Base-by-base conservation (phyloP, 2,888 invertebrate species). In the Blastobasis adustella region DNA sequence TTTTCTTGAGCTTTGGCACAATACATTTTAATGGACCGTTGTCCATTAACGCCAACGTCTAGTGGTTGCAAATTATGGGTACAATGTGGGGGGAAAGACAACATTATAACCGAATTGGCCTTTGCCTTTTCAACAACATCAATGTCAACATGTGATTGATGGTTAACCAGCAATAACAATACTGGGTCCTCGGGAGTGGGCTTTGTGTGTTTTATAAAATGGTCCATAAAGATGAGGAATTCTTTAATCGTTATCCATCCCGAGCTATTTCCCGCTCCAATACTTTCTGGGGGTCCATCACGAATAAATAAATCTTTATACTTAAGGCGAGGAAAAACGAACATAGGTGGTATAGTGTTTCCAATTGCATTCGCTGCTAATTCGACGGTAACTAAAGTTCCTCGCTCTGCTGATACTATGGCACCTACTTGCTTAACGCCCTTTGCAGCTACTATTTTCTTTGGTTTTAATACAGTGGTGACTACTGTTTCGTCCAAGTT, bases 151-250 rank as follows among this genome's bases (percentile, higher is more conserved):
- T 73, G 71, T 7, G 68, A 69, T 5, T 48, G 45, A 54, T 73
- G 72, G 52, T 73, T 73, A 50, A 73, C 70, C 4, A 73, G 55
- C 5, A 72, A 38, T 23, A 74, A 51, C 8, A 74, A 54, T 10
- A 67, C 65, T 43, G 63, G 62, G 4, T 62, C 49, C 45, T 62
- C 54, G 46, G 50, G 47, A 23, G 60, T 56, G 5, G 60, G 55
- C 46, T 56, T 60, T 0, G 48, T 49, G 41, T 63, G 50, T 46
- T 67, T 62, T 38, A 63, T 54, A 54, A 76, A 76, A 56, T 75
- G 69, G 10, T 72, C 52, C 43, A 71, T 50, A 56, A 64, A 75
- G 41, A 56, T 50, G 5, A 58, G 37, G 45, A 73, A 72, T 46
- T 65, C 59, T 37, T 52, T 53, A 37, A 47, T 62, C 10, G 57